These are phyloP conservation scores for Chaetodon auriga DNA, from an alignment of 2,113 vertebrate genomes.

Conservation along the genomic window DNA sequence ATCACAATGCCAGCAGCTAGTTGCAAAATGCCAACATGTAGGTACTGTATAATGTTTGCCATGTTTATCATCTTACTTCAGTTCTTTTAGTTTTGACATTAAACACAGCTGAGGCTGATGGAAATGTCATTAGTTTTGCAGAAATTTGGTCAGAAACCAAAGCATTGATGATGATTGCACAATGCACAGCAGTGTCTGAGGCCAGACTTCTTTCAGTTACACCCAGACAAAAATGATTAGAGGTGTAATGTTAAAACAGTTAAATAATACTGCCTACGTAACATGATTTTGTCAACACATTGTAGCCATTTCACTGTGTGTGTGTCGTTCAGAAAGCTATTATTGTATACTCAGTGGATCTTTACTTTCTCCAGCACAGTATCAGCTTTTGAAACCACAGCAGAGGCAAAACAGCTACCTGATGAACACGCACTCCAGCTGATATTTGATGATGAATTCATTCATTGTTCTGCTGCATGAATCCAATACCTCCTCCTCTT, in stretches of 20 bases:
- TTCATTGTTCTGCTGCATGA: not conserved
- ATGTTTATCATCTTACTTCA: too few relatives aligned
- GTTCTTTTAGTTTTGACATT: not conserved
- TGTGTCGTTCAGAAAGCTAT: not conserved
- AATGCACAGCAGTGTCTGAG: not conserved
- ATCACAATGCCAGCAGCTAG: too few relatives aligned
- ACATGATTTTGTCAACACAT: not conserved
- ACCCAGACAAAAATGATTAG: not conserved
- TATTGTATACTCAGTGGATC: not conserved
- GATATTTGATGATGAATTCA: not conserved
- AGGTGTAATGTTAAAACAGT: not conserved
- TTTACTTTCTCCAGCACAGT: not conserved
- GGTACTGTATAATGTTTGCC: too few relatives aligned
- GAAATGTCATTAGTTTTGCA: not conserved
- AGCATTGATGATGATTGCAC: too few relatives aligned
- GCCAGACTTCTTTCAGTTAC: not conserved
- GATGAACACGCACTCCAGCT: not conserved
- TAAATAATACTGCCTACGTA: not conserved
- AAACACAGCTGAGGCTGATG: not conserved
- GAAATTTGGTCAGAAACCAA: too few relatives aligned
- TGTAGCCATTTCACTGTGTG: not conserved
- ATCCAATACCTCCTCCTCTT: not conserved
- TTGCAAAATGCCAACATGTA: too few relatives aligned
- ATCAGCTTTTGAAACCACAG: not conserved
- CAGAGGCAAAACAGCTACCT: not conserved